Percentiles rank a stretch among this genome's conserved stretches.
Evolutionary conservation across 1,140 invertebrate genomes (phyloP).

Genomic region (Ceratina australensis): DNA sequence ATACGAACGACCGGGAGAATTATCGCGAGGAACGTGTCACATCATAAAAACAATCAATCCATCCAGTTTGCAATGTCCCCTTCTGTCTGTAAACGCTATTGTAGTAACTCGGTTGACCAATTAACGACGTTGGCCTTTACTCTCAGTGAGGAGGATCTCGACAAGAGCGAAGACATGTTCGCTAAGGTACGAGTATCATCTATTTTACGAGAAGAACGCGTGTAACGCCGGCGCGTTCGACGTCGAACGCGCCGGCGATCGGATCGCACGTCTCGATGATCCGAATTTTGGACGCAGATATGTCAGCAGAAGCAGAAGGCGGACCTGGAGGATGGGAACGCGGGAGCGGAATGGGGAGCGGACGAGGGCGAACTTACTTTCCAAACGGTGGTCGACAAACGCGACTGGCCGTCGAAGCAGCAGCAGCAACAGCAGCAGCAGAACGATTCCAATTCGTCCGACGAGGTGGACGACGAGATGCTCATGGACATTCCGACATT

Average conservation of each 20-base stretch:
- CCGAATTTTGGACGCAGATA: constrained; percentile 63
- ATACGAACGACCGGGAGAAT: background rate
- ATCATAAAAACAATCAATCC: too few species aligned
- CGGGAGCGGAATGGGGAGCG: constrained; percentile 62
- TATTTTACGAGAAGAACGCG: too few species aligned
- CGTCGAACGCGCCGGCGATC: too few species aligned
- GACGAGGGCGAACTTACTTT: constrained; percentile 78
- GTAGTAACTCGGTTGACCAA: constrained; percentile 79
- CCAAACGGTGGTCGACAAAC: constrained; percentile 78
- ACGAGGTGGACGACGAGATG: constrained; percentile 77
- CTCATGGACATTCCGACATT: constrained; percentile 79
- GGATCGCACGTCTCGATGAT: background rate
- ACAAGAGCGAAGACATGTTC: constrained; percentile 80
- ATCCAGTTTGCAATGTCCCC: background rate
- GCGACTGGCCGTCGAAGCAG: constrained; percentile 70
- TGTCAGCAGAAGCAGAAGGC: constrained; percentile 70
- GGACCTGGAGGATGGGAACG: constrained; percentile 65
- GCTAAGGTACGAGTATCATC: constrained; percentile 75
- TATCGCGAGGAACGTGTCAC: too few species aligned
- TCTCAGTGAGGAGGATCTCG: constrained; percentile 79
- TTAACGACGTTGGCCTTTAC: constrained; percentile 80
- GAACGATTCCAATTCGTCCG: constrained; percentile 75
- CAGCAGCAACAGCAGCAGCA: constrained; percentile 47
- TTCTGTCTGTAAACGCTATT: constrained; percentile 50
- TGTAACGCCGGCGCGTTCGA: too few species aligned